phyloP scores from a whole-genome alignment of 2,888 invertebrate genomes.

The Lithosia quadra region DNA sequence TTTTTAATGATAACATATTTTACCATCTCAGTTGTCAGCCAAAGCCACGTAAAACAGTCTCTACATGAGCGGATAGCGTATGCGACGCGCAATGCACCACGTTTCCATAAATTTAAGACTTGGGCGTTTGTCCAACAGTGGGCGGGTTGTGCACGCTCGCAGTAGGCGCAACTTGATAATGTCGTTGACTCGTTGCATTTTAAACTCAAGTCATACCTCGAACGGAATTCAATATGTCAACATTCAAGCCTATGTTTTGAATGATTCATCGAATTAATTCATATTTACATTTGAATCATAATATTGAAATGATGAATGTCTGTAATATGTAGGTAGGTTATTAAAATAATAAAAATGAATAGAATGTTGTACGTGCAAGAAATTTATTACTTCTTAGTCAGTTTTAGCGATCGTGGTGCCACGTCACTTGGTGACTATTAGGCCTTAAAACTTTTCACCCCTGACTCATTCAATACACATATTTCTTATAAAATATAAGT shows the following conservation, averaged over 20 bases:
- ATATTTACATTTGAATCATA: slow-evolving; percentile 31
- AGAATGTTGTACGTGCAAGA: background rate
- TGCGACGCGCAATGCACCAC: background rate
- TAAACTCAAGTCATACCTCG: slow-evolving; percentile 9
- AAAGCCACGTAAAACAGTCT: background rate
- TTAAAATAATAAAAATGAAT: slow-evolving; percentile 17
- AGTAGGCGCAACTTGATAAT: background rate
- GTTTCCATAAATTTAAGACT: background rate
- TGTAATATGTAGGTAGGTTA: slow-evolving; percentile 11
- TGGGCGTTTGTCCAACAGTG: background rate
- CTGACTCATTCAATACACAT: background rate
- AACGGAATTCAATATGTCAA: slow-evolving; percentile 37
- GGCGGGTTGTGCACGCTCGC: background rate
- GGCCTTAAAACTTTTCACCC: background rate
- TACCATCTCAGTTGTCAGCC: background rate
- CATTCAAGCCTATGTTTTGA: slow-evolving; percentile 26
- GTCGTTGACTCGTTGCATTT: slow-evolving; percentile 31
- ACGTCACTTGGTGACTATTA: background rate
- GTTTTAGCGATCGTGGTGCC: background rate
- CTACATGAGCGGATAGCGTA: background rate
- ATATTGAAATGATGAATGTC: slow-evolving; percentile 17
- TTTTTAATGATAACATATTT: background rate
- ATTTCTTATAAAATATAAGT: too few relatives aligned
- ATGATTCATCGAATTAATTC: slow-evolving; percentile 37
- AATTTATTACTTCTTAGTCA: background rate